Base-by-base conservation (phyloP, 2,797 vertebrate species). In the Cygnus olor region DNA sequence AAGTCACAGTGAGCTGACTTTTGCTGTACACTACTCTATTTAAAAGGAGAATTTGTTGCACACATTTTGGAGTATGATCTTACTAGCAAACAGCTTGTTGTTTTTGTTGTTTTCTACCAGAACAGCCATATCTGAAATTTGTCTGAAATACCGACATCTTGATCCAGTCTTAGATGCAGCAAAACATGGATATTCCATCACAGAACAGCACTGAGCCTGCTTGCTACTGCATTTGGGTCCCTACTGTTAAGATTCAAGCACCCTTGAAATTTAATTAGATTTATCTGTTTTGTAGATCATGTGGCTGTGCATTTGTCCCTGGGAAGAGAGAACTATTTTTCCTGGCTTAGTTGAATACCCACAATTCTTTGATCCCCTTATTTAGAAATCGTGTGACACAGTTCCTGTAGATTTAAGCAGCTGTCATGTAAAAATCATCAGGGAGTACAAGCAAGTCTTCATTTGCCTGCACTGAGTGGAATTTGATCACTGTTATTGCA, bases 341-440 rank as follows among this genome's bases (percentile, higher is more conserved):
- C 15, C 24, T 73, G 30, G 6, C 70, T 83, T 70, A 72, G 6
- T 45, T 84, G 60, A 81, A 86, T 19, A 44, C 7, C 2, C 44
- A 20, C 16, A 45, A 40, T 53, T 77, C 64, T 73, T 79, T 38
- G 27, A 64, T 53, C 77, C 28, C 8, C 81, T 84, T 34, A 24
- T 89, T 85, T 82, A 63, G 86, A 66, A 92, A 32, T 0, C 49
- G n/a, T 21, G 25, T 34, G 57, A 36, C 45, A 30, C 10, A 45
- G 11, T 89, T 89, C n/a, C 71, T 1, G 1, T 65, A 77, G 65
- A 80, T 82, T 87, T 73, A 80, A 77, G 68, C 30, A 80, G 45
- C 5, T 87, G 44, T 89, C 44, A 73, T 28, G 54, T 94, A 92
- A 78, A 93, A 89, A 80, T 89, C 71, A 54, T 86, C 74, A 84